Conservation (phyloP, 2,797 vertebrate genomes). For the Phataginus tetradactyla region DNA sequence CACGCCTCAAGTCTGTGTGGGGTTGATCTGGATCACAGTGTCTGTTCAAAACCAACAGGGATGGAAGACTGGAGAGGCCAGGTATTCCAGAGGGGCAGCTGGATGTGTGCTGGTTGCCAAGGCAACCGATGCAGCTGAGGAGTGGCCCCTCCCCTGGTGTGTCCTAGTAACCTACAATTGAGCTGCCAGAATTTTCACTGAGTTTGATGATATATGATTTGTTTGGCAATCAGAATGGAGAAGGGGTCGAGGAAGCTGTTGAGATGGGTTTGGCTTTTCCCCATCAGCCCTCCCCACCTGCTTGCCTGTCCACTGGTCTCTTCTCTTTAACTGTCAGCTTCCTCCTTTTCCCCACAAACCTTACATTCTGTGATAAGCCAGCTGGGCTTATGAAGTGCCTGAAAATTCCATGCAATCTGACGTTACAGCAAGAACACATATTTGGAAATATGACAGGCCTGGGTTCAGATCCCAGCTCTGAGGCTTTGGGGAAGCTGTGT, state of each 20-base stretch:
- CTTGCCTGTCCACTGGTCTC: background rate
- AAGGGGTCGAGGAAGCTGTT: background rate
- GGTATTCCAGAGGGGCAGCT: slow-evolving; percentile 40
- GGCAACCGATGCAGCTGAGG: slow-evolving; percentile 4
- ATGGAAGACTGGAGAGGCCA: background rate
- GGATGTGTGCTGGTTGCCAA: slow-evolving; percentile 53
- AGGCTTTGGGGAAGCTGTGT: background rate
- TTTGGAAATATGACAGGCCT: background rate
- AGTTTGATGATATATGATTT: background rate
- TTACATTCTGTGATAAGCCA: background rate
- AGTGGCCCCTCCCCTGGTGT: background rate
- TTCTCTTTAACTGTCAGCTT: background rate
- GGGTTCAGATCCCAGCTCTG: background rate
- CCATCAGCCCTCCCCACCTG: background rate
- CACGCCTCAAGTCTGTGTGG: background rate
- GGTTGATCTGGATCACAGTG: background rate
- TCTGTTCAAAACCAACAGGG: background rate
- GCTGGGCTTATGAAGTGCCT: background rate
- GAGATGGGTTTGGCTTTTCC: background rate
- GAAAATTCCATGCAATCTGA: background rate
- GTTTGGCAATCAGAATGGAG: background rate
- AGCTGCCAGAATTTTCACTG: slow-evolving; percentile 37
- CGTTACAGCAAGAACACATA: background rate
- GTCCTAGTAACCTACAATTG: slow-evolving; percentile 73
- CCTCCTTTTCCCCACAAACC: background rate